Conservation (phyloP, 53 echinoderm and acorn worm genomes). For the Holothuria scabra region DNA sequence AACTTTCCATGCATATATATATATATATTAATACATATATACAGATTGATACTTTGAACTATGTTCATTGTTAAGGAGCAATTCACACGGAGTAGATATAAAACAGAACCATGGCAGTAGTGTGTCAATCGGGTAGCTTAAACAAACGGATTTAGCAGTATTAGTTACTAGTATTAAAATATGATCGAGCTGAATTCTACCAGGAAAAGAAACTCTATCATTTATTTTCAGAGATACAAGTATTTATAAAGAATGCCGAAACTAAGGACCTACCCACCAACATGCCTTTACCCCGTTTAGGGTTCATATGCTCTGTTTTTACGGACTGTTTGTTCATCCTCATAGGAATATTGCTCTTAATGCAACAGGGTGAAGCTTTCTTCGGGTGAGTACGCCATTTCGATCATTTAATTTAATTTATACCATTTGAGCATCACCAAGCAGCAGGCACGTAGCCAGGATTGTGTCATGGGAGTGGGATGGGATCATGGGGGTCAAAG, state of each 20-base stretch:
- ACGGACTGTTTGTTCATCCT: neutral
- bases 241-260: conserved; percentile 30
- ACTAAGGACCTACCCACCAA: neutral
- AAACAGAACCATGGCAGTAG: too few relatives aligned
- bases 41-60: conserved; percentile 30
- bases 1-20: neutral
- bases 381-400: conserved; percentile 9
- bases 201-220: too few relatives aligned
- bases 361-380: neutral
- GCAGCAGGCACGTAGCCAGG: too few relatives aligned
- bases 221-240: neutral
- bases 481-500: too few relatives aligned
- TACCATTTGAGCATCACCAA: neutral
- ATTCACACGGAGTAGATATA: neutral
- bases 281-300: conserved; percentile 26
- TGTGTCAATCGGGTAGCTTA: too few relatives aligned
- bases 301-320: conserved; percentile 4
- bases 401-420: neutral
- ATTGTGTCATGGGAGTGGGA: too few relatives aligned
- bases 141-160: too few relatives aligned
- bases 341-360: conserved; percentile 19
- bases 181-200: too few relatives aligned
- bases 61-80: neutral
- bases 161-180: too few relatives aligned
- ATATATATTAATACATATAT: neutral